These are phyloP conservation scores for Lepidostoma basale DNA, from an alignment of 1,140 invertebrate genomes.

Conservation along the genomic window DNA sequence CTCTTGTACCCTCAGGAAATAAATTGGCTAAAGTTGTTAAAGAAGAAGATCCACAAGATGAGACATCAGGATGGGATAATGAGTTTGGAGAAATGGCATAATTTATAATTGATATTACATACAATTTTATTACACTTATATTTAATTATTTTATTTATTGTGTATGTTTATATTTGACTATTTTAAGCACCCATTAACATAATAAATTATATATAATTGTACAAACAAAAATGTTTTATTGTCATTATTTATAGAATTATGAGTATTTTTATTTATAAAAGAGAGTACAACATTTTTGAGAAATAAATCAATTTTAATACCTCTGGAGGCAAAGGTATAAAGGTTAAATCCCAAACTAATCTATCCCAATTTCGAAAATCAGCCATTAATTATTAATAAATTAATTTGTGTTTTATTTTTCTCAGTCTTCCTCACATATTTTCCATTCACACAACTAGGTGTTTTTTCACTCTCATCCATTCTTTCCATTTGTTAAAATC, in stretches of 20 bases:
- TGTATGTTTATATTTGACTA: neutral
- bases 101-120: neutral
- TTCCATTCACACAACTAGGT: neutral
- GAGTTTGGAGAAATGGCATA: slow-evolving; percentile 60
- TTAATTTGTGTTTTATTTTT: too few species aligned
- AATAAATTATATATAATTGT: neutral
- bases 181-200: neutral
- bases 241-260: neutral
- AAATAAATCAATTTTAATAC: neutral
- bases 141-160: neutral
- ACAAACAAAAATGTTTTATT: neutral
- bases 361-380: neutral
- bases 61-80: slow-evolving; percentile 72
- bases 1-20: slow-evolving; percentile 70
- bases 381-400: neutral
- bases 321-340: neutral
- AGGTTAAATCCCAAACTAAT: neutral
- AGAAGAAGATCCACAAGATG: slow-evolving; percentile 69
- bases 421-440: too few species aligned
- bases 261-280: neutral
- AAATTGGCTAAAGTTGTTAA: slow-evolving; percentile 73
- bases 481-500: too few species aligned
- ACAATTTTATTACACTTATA: neutral
- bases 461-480: too few species aligned
- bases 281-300: neutral